Percentiles rank a stretch among this genome's conserved stretches.
Evolutionary conservation across 2,113 vertebrate genomes (phyloP).

Genomic region (Coryphaenoides rupestris): DNA sequence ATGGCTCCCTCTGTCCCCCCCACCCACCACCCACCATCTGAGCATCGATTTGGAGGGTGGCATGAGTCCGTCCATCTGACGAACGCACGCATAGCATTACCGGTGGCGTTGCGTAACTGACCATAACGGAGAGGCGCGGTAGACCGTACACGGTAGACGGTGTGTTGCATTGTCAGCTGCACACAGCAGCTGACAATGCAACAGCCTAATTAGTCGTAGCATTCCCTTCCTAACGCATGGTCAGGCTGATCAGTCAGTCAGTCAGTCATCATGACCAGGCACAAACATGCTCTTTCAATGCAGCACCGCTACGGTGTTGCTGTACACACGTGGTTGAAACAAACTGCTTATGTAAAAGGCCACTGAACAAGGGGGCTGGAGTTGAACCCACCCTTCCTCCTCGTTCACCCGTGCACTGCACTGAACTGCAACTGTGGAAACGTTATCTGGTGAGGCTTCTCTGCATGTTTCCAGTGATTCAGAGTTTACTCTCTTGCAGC

Average conservation of each 20-base stretch:
- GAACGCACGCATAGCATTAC: constrained; percentile 36
- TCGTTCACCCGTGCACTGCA: constrained; percentile 19
- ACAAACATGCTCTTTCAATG: constrained; percentile 1
- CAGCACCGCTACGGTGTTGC: constrained; percentile 38
- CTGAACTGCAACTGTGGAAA: too few species aligned
- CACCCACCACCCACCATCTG: too few species aligned
- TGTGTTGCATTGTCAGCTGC: too few species aligned
- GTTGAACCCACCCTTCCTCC: too few species aligned
- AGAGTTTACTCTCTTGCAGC: too few species aligned
- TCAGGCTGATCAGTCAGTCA: too few species aligned
- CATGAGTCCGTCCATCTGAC: constrained; percentile 56
- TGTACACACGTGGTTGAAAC: constrained; percentile 31
- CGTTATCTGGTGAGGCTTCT: neutral
- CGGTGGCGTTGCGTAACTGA: neutral
- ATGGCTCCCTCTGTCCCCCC: neutral
- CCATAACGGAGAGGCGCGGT: neutral
- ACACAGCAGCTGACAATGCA: too few species aligned
- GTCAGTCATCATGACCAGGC: neutral
- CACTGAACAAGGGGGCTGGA: constrained; percentile 12
- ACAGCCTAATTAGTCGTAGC: too few species aligned
- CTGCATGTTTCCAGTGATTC: too few species aligned
- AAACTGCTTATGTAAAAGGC: constrained; percentile 59
- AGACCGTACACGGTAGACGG: too few species aligned
- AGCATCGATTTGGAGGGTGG: constrained; percentile 34
- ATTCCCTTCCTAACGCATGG: too few species aligned